Evolutionary conservation across 2,797 vertebrate genomes (phyloP), one percentile per base, ranked within the genome.

Genomic region (Benthosema pterotum): DNA sequence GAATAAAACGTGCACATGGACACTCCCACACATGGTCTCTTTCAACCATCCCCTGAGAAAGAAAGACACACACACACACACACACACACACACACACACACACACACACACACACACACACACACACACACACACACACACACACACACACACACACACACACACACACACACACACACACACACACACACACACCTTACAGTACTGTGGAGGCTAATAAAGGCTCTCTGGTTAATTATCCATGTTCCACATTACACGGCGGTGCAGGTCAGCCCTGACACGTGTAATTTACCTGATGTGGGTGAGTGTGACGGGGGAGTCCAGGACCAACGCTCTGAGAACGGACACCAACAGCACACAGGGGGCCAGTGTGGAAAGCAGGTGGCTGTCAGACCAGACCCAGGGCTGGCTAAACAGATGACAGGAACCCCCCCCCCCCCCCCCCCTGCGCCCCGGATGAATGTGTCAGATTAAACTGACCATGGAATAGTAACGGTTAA

Each of bases 141-240:
- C 32, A 60, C 55, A 47, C 51, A 18, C 12, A 6, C 50, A 11
- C 11, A 52, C 4, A 48, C 45, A 38, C 2, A 22, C 22, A 25
- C 11, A 47, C 13, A 43, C 9, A 22, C 28, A 54, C 50, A 52
- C 9, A 57, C 9, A 59, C 45, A 38, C 2, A 22, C 22, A 25
- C 11, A 47, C 13, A 43, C 9, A 19, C 28, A 55, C 55, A 52
- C 42, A 19, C 25, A 17, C 57, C n/a, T 11, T 18, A 68, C 60
- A 0, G 67, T 7, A 63, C 84, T 66, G 4, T 9, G 45, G 65
- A 75, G 83, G 61, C 72, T 79, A 70, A 67, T 86, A 83, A 87
- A 83, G 0, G 45, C 67, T 72, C 65, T 65, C 65, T 2, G 63
- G 87, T 82, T 87, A 88, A 89, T 86, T 87, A 80, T 72, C 74